Conservation (phyloP, 2,797 vertebrate species). For the Lophius americanus region DNA sequence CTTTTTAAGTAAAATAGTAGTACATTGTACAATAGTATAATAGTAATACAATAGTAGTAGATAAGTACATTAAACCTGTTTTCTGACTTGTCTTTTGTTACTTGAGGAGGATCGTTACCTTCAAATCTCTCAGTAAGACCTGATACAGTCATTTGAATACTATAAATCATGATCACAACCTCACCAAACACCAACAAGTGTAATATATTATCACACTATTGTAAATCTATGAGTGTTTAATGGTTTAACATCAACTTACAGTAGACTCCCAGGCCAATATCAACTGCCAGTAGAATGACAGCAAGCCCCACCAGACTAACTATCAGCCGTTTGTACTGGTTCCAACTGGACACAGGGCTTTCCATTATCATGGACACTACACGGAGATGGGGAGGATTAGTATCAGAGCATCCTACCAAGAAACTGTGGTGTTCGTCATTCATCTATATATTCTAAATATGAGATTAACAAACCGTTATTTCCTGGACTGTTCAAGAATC, state of each 20-base stretch:
- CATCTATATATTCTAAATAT: not conserved
- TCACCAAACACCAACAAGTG: not conserved
- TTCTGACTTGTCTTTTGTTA: not conserved
- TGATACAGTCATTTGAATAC: not conserved
- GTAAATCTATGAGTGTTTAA: not conserved
- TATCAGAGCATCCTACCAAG: not conserved
- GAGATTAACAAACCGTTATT: not conserved
- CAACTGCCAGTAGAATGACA: constrained; percentile 57
- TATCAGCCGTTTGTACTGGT: constrained; percentile 43
- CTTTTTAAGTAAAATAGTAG: too few species aligned
- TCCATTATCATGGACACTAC: constrained; percentile 67
- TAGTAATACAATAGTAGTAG: too few species aligned
- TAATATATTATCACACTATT: not conserved
- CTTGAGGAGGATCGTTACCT: not conserved
- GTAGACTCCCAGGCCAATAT: constrained; percentile 73
- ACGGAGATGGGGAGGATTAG: constrained; percentile 22
- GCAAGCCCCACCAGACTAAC: constrained; percentile 62
- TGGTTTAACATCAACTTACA: constrained; percentile 65
- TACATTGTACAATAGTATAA: too few species aligned
- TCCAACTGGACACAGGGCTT: constrained; percentile 34
- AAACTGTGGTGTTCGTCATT: not conserved
- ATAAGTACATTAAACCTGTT: not conserved
- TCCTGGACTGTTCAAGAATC: not conserved
- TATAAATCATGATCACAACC: not conserved
- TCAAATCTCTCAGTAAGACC: not conserved